Evolutionary conservation across 2,888 invertebrate species (phyloP), one percentile per base, ranked within the genome.

Genomic region (Erebia aethiops): DNA sequence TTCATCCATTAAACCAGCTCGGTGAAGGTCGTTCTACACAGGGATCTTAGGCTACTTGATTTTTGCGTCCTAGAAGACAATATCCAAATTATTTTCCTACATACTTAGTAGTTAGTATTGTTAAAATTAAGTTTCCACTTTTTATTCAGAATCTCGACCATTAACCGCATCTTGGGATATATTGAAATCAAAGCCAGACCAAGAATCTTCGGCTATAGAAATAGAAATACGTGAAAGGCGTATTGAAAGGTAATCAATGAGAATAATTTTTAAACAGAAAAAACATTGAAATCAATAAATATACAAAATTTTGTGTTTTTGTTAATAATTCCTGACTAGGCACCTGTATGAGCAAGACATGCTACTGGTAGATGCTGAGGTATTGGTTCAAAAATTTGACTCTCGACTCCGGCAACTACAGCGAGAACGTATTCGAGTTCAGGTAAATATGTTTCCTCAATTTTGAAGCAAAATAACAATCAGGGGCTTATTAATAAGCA

Each of bases 341-440:
- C 94, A 95, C 80, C 81, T 95, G 1, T 94, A 95, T 70, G 95
- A 96, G 77, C 97, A 97, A 90, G 94, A 95, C 56, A 88, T 93
- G 75, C 91, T 97, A 35, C 82, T 97, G 10, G 84, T 82, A 0
- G 91, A 95, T 65, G 95, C 97, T 46, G 83, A 95, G 1, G 86
- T 90, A 7, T 88, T 94, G 57, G 94, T 97, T 21, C 87, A 94
- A 26, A 85, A 94, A 35, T 97, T 97, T 79, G 97, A 98, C 85
- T 86, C 94, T 0, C 88, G 94, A 26, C 81, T 97, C 4, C 85
- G 88, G 43, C 87, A 94, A 66, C 82, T 96, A 4, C 92, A 94
- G 72, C 84, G 94, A 35, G 93, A 94, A 71, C 94, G 96, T 41
- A 88, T 95, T 14, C 85, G 94, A 7, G 94, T 95, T 1, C 94